Conservation (phyloP, 2,113 vertebrate genomes). For the Tupaia tana region DNA sequence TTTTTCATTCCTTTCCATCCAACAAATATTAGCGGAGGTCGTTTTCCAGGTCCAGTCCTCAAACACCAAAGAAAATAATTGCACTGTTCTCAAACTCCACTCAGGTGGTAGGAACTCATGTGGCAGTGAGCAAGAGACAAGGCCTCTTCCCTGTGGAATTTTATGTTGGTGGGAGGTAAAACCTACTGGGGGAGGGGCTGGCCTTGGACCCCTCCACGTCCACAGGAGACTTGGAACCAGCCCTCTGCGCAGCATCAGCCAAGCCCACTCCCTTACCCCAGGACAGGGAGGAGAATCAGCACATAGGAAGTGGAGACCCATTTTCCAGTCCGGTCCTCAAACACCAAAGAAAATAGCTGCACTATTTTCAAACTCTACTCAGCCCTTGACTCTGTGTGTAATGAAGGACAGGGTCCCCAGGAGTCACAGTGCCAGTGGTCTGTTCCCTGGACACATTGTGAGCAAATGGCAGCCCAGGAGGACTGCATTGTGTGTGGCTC, state of each 20-base stretch:
- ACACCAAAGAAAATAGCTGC: neutral
- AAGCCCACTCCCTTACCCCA: neutral
- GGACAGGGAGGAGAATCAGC: neutral
- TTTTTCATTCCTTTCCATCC: neutral
- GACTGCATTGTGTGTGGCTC: fast-evolving
- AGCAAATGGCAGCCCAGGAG: neutral
- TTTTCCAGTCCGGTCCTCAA: neutral
- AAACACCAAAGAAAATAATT: neutral
- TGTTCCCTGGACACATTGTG: fast-evolving
- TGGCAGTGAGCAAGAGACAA: neutral
- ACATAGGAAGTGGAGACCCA: neutral
- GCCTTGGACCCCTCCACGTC: too few relatives aligned
- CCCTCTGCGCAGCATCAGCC: too few relatives aligned
- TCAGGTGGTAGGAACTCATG: neutral
- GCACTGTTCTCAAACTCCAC: neutral
- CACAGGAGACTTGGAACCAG: neutral
- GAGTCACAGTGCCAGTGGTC: neutral
- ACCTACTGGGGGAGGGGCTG: neutral
- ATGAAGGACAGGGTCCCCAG: neutral
- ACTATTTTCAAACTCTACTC: neutral
- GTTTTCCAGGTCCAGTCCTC: neutral
- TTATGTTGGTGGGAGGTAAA: neutral
- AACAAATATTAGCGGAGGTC: neutral
- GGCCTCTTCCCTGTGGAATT: fast-evolving
- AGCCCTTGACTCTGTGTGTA: neutral